These are phyloP conservation scores for Sminthurides bifidus DNA, from an alignment of 1,140 invertebrate species.

Conservation along the genomic window DNA sequence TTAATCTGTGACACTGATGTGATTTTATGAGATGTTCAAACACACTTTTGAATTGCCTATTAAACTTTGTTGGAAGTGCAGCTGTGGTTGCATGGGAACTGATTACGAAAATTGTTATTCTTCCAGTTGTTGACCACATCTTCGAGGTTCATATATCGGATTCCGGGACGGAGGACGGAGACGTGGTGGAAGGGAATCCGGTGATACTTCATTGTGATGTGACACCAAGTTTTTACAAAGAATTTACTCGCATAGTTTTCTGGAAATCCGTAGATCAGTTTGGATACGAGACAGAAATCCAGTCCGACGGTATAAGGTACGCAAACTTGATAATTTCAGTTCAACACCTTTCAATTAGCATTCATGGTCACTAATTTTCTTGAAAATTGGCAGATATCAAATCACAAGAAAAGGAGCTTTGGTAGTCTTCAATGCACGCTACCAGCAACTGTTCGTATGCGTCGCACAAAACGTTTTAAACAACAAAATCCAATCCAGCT, in stretches of 20 bases:
- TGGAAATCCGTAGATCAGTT: conserved; percentile 28
- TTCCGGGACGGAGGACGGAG: conserved; percentile 37
- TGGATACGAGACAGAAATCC: conserved; percentile 22
- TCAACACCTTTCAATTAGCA: background rate
- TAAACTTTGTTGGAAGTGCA: background rate
- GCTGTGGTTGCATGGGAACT: no score
- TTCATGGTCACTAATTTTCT: background rate
- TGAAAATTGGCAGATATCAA: conserved; percentile 20
- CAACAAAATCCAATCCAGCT: conserved; percentile 16
- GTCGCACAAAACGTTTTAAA: conserved; percentile 16
- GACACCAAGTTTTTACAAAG: conserved; percentile 10
- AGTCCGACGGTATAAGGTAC: background rate
- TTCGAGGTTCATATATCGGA: conserved; percentile 37
- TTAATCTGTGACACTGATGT: background rate
- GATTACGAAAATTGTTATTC: no score
- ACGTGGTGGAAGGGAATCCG: conserved; percentile 41
- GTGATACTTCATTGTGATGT: conserved; percentile 33
- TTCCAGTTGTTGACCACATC: conserved; percentile 34
- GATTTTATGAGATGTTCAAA: background rate
- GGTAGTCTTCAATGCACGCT: conserved; percentile 13
- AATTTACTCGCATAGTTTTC: conserved; percentile 15
- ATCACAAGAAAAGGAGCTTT: conserved; percentile 12
- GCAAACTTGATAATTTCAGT: background rate
- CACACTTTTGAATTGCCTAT: background rate
- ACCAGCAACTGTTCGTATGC: conserved; percentile 23